phyloP scores from a whole-genome alignment of 2,888 invertebrate species.

The Euzophera pinguis region DNA sequence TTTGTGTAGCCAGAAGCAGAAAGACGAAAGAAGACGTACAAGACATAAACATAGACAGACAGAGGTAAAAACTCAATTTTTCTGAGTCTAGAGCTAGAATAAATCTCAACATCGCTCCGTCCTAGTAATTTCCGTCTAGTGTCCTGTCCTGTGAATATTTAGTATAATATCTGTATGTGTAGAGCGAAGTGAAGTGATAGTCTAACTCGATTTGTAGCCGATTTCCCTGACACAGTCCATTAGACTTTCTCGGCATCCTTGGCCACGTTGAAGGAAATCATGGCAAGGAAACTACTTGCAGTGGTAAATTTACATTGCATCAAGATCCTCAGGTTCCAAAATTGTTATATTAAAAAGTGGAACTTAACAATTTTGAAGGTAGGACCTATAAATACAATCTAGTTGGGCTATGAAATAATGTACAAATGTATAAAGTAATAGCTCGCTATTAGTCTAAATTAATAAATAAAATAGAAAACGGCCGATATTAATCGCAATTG shows the following conservation, averaged over 20 bases:
- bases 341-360: no score
- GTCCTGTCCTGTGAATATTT: not conserved
- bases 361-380: no score
- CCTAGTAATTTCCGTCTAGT: not conserved
- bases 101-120: not conserved
- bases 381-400: no score
- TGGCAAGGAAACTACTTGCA: not conserved
- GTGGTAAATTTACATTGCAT: no score
- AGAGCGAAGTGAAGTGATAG: constrained; percentile 2
- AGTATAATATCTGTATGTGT: not conserved
- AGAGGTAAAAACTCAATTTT: not conserved
- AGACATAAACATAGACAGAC: not conserved
- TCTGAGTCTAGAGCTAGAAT: not conserved
- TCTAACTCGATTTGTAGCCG: constrained; percentile 9
- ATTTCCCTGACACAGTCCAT: constrained; percentile 8
- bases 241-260: constrained; percentile 5
- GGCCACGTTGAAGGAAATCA: not conserved
- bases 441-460: not conserved
- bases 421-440: not conserved
- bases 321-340: no score
- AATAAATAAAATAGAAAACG: not conserved
- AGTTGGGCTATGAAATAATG: no score
- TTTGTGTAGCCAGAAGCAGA: no score
- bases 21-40: no score
- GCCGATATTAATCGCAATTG: not conserved